These are phyloP conservation scores for Arbacia lixula DNA, from an alignment of 53 echinoderm and acorn worm genomes.

Conservation along the genomic window DNA sequence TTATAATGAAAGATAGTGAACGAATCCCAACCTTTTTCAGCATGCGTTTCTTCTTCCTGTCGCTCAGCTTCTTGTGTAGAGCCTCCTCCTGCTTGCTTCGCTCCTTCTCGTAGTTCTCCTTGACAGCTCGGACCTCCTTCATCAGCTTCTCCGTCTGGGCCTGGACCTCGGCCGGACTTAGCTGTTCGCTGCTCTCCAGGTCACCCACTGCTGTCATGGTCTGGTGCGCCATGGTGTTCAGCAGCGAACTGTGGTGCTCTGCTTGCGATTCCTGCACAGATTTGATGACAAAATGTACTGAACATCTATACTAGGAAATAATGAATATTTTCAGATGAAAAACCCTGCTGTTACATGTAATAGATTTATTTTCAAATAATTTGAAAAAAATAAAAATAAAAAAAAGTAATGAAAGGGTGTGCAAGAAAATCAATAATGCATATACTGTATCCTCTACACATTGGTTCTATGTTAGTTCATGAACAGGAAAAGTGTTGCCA, in stretches of 20 bases:
- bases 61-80: constrained; percentile 86
- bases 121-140: constrained; percentile 75
- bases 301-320: too few relatives aligned
- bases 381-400: too few relatives aligned
- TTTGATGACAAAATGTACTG: too few relatives aligned
- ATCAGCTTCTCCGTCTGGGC: constrained; percentile 59
- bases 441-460: too few relatives aligned
- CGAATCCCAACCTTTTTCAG: constrained; percentile 91
- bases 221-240: constrained; percentile 89
- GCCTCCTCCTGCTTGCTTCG: constrained; percentile 77
- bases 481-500: too few relatives aligned
- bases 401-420: too few relatives aligned
- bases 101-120: constrained; percentile 82
- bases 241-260: constrained; percentile 76
- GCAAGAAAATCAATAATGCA: too few relatives aligned
- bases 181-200: constrained; percentile 70
- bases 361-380: too few relatives aligned
- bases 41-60: constrained; percentile 80
- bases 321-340: too few relatives aligned
- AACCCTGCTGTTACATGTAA: too few relatives aligned
- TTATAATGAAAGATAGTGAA: too few relatives aligned
- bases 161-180: constrained; percentile 71
- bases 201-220: constrained; percentile 70
- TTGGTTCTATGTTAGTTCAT: too few relatives aligned
- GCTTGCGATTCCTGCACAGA: constrained; percentile 77